Base-by-base conservation (phyloP, 2,888 invertebrate genomes). In the Dioctria linearis region DNA sequence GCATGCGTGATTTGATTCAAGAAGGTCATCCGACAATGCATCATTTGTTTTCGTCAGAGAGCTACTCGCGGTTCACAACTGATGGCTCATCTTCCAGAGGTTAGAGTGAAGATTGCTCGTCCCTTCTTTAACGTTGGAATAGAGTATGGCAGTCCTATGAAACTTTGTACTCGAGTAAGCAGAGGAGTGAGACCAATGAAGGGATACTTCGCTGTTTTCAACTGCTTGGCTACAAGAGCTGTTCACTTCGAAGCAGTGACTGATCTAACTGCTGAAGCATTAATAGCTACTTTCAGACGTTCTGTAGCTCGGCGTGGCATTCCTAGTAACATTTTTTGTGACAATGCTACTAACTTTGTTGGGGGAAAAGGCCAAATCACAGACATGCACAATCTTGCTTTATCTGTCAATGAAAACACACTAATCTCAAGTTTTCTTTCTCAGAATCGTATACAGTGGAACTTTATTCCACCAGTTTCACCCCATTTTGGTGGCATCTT, bases 301-400 rank as follows among this genome's bases (percentile, higher is more conserved):
- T 76, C n/a, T n/a, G n/a, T n/a, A n/a, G n/a, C n/a, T n/a, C n/a
- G n/a, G n/a, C n/a, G n/a, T n/a, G n/a, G n/a, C 11, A 25, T 42
- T 11, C 0, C 39, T 11, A 1, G 5, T 39, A 5, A 63, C 43
- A 76, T 63, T 13, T 46, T 8, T 39, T 61, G 46, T 9, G 76
- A 76, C 63, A 76, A 76, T 40, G 76, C 57, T 9, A 40, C 59
- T n/a, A 75, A 75, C 46, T 78, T 61, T 42, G 42, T 46, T 42
- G 76, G 76, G 3, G 75, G 59, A 25, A 11, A 6, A n/a, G 25
- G 43, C 25, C 25, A 6, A 54, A 6, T n/a, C n/a, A n/a, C n/a
- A n/a, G n/a, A n/a, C n/a, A n/a, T n/a, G n/a, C n/a, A n/a, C n/a
- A n/a, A n/a, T n/a, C n/a, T n/a, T n/a, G n/a, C n/a, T n/a, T n/a